phyloP scores from a whole-genome alignment of 2,113 vertebrate species.

The Myxocyprinus asiaticus region DNA sequence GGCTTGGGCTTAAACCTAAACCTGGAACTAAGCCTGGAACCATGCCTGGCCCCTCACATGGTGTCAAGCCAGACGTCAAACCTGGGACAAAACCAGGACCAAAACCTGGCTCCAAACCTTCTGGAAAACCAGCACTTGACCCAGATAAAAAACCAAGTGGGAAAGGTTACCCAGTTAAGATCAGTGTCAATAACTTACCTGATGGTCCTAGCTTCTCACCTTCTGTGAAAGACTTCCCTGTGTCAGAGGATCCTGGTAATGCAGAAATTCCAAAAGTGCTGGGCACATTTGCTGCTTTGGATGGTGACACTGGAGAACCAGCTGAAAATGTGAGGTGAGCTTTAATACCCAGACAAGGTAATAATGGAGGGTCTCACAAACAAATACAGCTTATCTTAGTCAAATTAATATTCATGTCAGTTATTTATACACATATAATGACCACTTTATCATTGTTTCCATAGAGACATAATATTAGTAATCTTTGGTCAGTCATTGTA shows the following conservation, averaged over 20 bases:
- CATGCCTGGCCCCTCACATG: constrained; percentile 23
- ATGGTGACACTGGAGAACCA: constrained; percentile 81
- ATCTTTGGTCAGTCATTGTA: not conserved
- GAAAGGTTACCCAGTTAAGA: constrained; percentile 72
- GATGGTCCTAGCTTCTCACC: constrained; percentile 82
- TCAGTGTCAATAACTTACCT: constrained; percentile 76
- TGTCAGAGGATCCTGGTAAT: constrained; percentile 68
- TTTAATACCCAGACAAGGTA: not conserved
- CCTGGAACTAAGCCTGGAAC: not conserved
- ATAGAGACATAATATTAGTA: no score
- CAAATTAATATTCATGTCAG: no score
- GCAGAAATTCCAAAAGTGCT: constrained; percentile 66
- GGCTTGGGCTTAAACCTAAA: not conserved
- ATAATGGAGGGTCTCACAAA: not conserved
- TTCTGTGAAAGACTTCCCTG: constrained; percentile 60
- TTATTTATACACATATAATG: no score
- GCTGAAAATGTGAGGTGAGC: constrained; percentile 84
- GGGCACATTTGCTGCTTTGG: constrained; percentile 74
- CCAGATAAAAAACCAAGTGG: constrained; percentile 38
- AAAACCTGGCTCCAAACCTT: constrained; percentile 42
- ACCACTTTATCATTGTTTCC: no score
- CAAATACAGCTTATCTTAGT: no score
- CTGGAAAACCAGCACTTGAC: no score
- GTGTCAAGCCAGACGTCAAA: constrained; percentile 19
- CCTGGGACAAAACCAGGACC: constrained; percentile 37